These are phyloP conservation scores for Polydrusus tereticollis DNA, from an alignment of 2,888 invertebrate genomes.

Conservation along the genomic window DNA sequence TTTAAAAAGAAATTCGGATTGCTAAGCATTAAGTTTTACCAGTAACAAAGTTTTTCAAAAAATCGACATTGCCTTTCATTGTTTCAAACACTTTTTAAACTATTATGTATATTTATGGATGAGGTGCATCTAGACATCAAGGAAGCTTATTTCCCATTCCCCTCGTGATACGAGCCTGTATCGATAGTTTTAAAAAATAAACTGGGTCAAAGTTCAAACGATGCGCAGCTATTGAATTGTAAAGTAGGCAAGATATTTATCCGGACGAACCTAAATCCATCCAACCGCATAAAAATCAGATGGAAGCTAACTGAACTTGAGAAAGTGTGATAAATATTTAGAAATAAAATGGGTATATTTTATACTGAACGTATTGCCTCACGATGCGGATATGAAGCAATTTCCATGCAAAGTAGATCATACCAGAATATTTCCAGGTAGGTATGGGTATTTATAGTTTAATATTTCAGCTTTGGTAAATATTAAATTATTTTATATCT, in stretches of 20 bases:
- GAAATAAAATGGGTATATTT: slow-evolving; percentile 45
- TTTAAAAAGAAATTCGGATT: no score
- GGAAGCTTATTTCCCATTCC: not conserved
- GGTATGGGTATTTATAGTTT: slow-evolving; percentile 1
- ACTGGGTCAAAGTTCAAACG: slow-evolving; percentile 33
- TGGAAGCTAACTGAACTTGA: slow-evolving; percentile 42
- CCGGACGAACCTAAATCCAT: slow-evolving; percentile 32
- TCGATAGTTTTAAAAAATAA: slow-evolving; percentile 4
- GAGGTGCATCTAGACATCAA: no score
- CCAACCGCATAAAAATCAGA: slow-evolving; percentile 44
- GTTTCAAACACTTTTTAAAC: no score
- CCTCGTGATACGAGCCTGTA: not conserved
- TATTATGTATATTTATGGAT: no score
- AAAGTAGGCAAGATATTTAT: slow-evolving; percentile 44
- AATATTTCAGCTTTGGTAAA: not conserved
- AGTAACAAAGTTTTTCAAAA: no score
- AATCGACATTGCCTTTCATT: no score
- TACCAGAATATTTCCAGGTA: slow-evolving; percentile 34
- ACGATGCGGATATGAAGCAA: slow-evolving; percentile 39
- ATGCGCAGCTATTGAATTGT: slow-evolving; percentile 39
- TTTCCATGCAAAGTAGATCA: slow-evolving; percentile 44
- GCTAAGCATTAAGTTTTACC: no score
- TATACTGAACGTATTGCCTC: slow-evolving; percentile 38
- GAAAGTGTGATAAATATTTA: slow-evolving; percentile 48
- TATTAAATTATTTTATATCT: no score